Evolutionary conservation across 1,140 invertebrate genomes (phyloP).

Genomic region (Aphis craccivora): DNA sequence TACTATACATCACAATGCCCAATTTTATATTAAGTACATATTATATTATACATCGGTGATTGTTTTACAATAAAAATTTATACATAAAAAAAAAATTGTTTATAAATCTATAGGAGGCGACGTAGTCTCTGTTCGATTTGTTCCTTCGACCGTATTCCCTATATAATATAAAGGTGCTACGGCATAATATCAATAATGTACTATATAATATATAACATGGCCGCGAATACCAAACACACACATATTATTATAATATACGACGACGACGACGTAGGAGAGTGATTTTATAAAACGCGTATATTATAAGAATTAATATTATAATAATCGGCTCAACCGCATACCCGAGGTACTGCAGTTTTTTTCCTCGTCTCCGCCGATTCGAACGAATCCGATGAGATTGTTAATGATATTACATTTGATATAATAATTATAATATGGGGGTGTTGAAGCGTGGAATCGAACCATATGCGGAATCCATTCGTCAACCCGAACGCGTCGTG

Average conservation of each 20-base stretch:
- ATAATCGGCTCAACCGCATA: neutral
- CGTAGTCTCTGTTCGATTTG: neutral
- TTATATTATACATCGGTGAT: neutral
- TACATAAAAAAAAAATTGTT: no score
- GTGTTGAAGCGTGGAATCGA: neutral
- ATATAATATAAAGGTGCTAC: no score
- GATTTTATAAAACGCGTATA: neutral
- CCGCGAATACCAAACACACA: no score
- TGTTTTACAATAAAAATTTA: neutral
- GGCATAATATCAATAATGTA: no score
- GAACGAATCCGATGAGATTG: neutral
- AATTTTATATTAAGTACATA: no score
- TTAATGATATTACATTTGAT: neutral
- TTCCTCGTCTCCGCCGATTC: neutral
- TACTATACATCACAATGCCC: no score
- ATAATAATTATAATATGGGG: neutral
- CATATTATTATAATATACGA: no score
- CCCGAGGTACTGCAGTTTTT: neutral
- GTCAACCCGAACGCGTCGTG: neutral
- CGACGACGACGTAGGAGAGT: neutral
- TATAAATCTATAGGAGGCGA: no score
- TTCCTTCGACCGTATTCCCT: neutral
- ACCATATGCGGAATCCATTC: constrained; percentile 14
- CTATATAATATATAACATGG: no score
- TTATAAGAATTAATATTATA: neutral